These are phyloP conservation scores for Porites evermanni DNA, from an alignment of 92 coral and sea anemone genomes.

Conservation along the genomic window DNA sequence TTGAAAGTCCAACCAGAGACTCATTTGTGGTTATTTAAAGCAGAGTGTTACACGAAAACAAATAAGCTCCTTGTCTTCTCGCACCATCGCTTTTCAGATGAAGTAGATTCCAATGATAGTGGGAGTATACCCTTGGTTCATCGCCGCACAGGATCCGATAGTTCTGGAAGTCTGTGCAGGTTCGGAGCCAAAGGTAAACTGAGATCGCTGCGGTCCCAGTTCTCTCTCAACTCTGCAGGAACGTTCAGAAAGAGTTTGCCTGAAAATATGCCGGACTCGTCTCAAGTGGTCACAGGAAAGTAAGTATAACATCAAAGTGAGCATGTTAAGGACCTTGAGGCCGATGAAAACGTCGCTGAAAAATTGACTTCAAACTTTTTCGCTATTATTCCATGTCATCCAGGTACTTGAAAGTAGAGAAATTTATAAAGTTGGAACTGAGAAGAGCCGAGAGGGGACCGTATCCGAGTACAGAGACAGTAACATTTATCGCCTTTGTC, in stretches of 20 bases:
- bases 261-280: constrained; percentile 73
- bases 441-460: too few relatives aligned
- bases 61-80: not conserved
- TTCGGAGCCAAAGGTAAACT: constrained; percentile 75
- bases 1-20: too few relatives aligned
- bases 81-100: constrained; percentile 34
- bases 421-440: too few relatives aligned
- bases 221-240: constrained; percentile 77
- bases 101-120: constrained; percentile 86
- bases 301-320: not conserved
- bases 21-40: too few relatives aligned
- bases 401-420: too few relatives aligned
- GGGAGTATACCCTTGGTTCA: constrained; percentile 82
- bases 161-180: constrained; percentile 85
- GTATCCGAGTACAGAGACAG: too few relatives aligned
- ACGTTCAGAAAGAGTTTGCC: constrained; percentile 81
- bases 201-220: constrained; percentile 78
- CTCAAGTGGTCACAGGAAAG: constrained; percentile 56
- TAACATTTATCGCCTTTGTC: too few relatives aligned
- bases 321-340: too few relatives aligned
- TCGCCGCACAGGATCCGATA: constrained; percentile 84
- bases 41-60: too few relatives aligned
- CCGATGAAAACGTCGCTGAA: too few relatives aligned
- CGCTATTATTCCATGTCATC: too few relatives aligned
- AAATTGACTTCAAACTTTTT: too few relatives aligned